A percentile compares a stretch with the other conserved stretches of the same genome.
Conservation (phyloP, 2,797 vertebrate species). For the Sphaeramia orbicularis region DNA sequence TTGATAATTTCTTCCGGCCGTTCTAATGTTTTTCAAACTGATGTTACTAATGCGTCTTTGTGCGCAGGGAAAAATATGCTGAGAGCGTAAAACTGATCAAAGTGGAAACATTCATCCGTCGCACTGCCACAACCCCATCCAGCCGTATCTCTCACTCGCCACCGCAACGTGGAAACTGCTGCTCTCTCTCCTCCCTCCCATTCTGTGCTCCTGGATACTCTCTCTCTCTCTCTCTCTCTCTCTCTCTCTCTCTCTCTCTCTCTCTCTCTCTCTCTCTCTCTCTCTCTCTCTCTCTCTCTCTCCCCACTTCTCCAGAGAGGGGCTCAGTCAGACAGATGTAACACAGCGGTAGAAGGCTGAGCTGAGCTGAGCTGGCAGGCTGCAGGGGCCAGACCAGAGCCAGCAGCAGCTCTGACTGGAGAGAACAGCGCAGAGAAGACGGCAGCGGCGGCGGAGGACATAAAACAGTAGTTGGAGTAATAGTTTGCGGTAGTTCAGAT, state of each 20-base stretch:
- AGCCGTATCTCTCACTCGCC: slow-evolving; percentile 32
- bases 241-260: slow-evolving; percentile 28
- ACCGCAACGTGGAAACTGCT: slow-evolving; percentile 62
- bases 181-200: slow-evolving; percentile 56
- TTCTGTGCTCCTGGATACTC: slow-evolving; percentile 32
- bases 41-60: slow-evolving; percentile 79
- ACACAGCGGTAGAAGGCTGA: slow-evolving; percentile 85
- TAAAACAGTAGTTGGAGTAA: slow-evolving; percentile 25
- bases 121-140: slow-evolving; percentile 42
- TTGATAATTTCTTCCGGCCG: slow-evolving; percentile 4
- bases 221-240: slow-evolving; percentile 39
- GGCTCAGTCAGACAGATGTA: slow-evolving; percentile 91
- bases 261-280: slow-evolving; percentile 7
- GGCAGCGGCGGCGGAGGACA: slow-evolving; percentile 12
- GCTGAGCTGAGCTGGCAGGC: slow-evolving; percentile 81
- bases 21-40: slow-evolving; percentile 38
- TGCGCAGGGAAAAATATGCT: slow-evolving; percentile 74
- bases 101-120: slow-evolving; percentile 66
- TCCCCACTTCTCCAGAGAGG: slow-evolving; percentile 61
- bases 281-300: slow-evolving; percentile 35
- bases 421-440: slow-evolving; percentile 15
- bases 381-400: slow-evolving; percentile 69
- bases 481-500: slow-evolving; percentile 20
- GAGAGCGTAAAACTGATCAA: slow-evolving; percentile 84
- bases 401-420: slow-evolving; percentile 67